phyloP scores from a whole-genome alignment of 2,888 invertebrate species.

The Ormyrus labotus region DNA sequence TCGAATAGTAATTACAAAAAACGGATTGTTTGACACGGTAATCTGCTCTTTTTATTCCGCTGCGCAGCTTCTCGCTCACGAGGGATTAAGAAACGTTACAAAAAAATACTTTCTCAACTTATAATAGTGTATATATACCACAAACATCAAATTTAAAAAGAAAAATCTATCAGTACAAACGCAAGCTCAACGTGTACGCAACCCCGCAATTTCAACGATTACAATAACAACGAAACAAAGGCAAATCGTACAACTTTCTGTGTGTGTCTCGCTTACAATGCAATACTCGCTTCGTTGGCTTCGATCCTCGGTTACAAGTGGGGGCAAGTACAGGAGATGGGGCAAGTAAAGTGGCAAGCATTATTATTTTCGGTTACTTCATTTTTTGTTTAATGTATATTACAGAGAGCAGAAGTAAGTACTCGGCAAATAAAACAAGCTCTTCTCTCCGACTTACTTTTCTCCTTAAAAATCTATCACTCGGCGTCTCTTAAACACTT shows the following conservation, averaged over 20 bases:
- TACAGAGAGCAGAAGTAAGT: constrained; percentile 62
- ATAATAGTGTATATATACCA: constrained; percentile 2
- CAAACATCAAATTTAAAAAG: constrained; percentile 46
- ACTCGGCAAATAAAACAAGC: constrained; percentile 64
- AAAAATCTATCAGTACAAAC: constrained; percentile 34
- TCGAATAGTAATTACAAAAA: constrained; percentile 70
- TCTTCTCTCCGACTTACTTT: constrained; percentile 55
- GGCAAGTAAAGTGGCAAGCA: constrained; percentile 70
- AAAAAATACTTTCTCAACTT: too few species aligned
- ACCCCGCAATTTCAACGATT: constrained; percentile 8
- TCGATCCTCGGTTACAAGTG: constrained; percentile 34
- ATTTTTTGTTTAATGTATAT: constrained; percentile 19
- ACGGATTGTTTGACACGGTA: constrained; percentile 58
- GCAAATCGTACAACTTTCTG: not conserved
- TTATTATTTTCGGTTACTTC: constrained; percentile 5
- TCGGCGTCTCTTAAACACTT: constrained; percentile 66
- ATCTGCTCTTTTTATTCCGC: constrained; percentile 39
- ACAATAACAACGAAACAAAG: too few species aligned
- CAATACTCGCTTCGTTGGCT: not conserved
- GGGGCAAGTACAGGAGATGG: constrained; percentile 41
- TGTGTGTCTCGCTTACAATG: constrained; percentile 19
- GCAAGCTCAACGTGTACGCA: constrained; percentile 23
- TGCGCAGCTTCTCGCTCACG: constrained; percentile 15
- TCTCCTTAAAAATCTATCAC: constrained; percentile 61
- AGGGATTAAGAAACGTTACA: constrained; percentile 43